These are phyloP conservation scores for Scomber scombrus DNA, from an alignment of 2,113 vertebrate species.

Conservation along the genomic window DNA sequence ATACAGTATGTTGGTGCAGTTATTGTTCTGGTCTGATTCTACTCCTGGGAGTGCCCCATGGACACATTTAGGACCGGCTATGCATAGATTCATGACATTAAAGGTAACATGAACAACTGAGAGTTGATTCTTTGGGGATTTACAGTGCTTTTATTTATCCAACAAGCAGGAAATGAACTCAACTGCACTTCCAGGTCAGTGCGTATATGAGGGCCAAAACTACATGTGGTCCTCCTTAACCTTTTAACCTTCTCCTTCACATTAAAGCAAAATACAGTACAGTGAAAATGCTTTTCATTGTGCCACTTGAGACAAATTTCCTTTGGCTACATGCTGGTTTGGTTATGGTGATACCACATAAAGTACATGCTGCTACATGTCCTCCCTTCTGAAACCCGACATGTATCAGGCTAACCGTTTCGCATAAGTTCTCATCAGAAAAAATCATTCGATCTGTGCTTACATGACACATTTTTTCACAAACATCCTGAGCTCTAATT, in stretches of 20 bases:
- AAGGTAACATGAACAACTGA: not conserved
- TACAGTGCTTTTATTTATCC: not conserved
- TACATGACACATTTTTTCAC: not conserved
- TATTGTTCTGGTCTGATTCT: not conserved
- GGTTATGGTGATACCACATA: not conserved
- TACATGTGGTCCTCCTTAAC: conserved; percentile 6
- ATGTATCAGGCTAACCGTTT: too few relatives aligned
- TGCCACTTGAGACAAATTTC: not conserved
- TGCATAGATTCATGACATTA: not conserved
- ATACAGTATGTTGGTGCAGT: not conserved
- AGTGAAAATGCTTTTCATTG: conserved; percentile 7
- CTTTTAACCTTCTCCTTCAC: conserved; percentile 11
- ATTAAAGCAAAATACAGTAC: not conserved
- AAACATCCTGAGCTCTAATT: conserved; percentile 4
- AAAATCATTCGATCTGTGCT: not conserved
- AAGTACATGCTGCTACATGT: too few relatives aligned
- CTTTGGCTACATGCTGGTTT: not conserved
- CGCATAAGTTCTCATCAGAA: not conserved
- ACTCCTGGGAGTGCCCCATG: not conserved
- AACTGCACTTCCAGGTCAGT: conserved; percentile 6
- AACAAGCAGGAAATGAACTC: conserved; percentile 27
- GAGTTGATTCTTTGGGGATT: not conserved
- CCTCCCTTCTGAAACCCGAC: not conserved
- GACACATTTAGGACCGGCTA: not conserved
- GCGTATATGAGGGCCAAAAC: not conserved